Base-by-base conservation (phyloP, 2,797 vertebrate genomes). In the Centropyge bicolor region DNA sequence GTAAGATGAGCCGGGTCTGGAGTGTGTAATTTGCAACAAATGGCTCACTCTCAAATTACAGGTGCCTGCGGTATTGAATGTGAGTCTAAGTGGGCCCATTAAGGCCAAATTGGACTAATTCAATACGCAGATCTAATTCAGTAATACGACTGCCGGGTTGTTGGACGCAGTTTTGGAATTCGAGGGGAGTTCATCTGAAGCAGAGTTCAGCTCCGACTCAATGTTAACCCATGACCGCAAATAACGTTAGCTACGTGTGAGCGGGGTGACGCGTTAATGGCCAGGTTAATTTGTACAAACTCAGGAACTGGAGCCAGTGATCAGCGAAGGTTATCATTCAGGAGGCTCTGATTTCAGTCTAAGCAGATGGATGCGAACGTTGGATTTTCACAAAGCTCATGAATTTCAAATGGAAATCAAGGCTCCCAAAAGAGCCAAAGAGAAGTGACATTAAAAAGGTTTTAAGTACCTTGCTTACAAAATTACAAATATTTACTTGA, bases 51-150 rank as follows among this genome's bases (percentile, higher is more conserved):
- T 87, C 74, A 87, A 85, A 93, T 93, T 89, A 85, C 87, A 92
- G 86, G 88, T 90, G 90, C 70, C 87, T 70, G 70, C 64, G 43
- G 88, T 65, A 87, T 80, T 72, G 84, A 91, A 87, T 80, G 76
- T 24, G 79, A 82, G 80, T 76, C 74, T 90, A 87, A 89, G 86
- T 89, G 84, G 81, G 46, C 74, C 85, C 81, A 92, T 93, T 93
- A 91, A 57, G 68, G 74, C 74, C 85, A 85, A 92, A 93, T 86
- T 89, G 70, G 73, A 69, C 89, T 92, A 90, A 93, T 92, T 92
- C 51, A 90, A 88, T 91, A 79, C 66, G 67, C 70, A 85, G 73
- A 89, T 92, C 82, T 88, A 88, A 93, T 90, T 87, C 61, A 2
- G 68, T 81, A 78, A 82, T 71, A 54, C 31, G 31, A 85, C 78